Percentiles rank a stretch among this genome's conserved stretches.
phyloP scores from a whole-genome alignment of 2,113 vertebrate genomes.

The Australoheros scitulus region DNA sequence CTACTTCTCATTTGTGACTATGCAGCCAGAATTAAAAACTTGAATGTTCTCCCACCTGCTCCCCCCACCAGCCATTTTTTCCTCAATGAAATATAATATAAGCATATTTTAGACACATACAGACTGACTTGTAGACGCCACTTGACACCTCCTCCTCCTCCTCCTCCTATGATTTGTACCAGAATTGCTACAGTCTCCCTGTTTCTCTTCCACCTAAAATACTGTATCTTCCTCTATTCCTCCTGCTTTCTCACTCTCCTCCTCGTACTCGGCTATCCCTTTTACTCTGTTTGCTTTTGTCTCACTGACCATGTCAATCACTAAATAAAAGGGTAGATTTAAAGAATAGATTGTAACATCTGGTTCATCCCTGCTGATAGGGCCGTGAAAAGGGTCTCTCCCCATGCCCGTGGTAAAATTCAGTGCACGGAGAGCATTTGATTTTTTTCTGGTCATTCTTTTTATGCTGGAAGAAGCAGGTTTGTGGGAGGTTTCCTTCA shows the following conservation, averaged over 20 bases:
- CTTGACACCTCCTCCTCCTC: not conserved
- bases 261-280: not conserved
- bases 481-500: not conserved
- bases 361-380: not conserved
- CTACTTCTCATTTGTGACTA: constrained; percentile 11
- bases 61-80: not conserved
- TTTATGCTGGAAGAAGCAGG: not conserved
- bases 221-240: constrained; percentile 3
- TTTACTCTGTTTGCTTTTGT: constrained; percentile 42
- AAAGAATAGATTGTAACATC: constrained; percentile 31
- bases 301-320: constrained; percentile 55
- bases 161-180: not conserved
- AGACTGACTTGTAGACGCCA: not conserved
- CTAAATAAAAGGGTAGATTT: constrained; percentile 57
- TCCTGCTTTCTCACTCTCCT: not conserved
- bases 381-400: constrained; percentile 31
- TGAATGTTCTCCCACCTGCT: not conserved
- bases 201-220: not conserved
- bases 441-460: not conserved
- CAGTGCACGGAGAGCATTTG: not conserved
- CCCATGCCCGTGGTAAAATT: constrained; percentile 26
- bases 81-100: not conserved
- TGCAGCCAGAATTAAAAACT: constrained; percentile 7
- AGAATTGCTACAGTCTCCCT: constrained; percentile 24
- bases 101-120: not conserved